Evolutionary conservation across 2,797 vertebrate species (phyloP).

Genomic region (Squalus acanthias): DNA sequence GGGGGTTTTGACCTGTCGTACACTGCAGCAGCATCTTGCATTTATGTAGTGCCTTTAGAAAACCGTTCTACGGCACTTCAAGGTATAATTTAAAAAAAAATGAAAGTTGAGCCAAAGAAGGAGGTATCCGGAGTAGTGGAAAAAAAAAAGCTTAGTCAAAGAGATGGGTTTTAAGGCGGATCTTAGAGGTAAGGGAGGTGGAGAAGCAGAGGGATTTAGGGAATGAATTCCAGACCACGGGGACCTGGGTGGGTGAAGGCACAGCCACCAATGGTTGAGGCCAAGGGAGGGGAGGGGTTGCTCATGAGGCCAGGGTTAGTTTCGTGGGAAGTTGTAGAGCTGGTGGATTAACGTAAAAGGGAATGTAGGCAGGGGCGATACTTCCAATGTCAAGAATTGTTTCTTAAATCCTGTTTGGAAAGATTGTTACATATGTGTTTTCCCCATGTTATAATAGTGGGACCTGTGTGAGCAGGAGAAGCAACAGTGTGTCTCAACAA

Average conservation of each 20-base stretch:
- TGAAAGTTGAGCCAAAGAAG: neutral
- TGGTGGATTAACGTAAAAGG: neutral
- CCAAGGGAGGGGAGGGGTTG: neutral
- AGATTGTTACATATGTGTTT: neutral
- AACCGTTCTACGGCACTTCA: too few relatives aligned
- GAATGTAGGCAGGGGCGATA: neutral
- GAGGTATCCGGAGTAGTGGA: neutral
- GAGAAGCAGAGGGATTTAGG: neutral
- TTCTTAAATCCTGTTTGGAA: neutral
- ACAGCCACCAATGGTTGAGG: neutral
- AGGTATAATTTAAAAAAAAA: neutral
- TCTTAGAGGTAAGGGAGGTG: neutral
- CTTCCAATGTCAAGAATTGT: neutral
- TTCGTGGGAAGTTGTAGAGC: neutral
- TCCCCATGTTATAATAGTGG: too few relatives aligned
- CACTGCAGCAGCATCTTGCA: neutral
- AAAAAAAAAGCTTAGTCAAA: too few relatives aligned
- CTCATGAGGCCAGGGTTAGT: neutral
- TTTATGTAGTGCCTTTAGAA: neutral
- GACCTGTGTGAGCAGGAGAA: too few relatives aligned
- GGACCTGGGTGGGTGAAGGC: neutral
- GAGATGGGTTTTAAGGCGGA: neutral
- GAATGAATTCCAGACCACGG: neutral
- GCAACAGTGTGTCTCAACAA: too few relatives aligned
- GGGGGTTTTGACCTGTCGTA: neutral